These are phyloP conservation scores for Serripes groenlandicus DNA, from an alignment of 2,888 invertebrate genomes.

Conservation along the genomic window DNA sequence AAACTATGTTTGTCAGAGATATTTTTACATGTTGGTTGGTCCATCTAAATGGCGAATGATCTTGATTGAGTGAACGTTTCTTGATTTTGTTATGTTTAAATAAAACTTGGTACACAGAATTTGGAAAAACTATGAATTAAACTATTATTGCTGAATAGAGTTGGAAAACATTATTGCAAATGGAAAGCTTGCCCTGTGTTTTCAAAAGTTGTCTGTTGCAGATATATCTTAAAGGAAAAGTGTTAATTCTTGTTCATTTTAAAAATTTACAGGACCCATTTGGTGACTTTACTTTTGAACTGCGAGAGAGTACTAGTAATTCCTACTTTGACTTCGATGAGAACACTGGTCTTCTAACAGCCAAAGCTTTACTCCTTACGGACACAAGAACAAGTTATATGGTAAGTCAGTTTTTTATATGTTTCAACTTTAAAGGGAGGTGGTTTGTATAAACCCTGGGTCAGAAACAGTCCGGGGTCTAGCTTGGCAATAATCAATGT, in stretches of 20 bases:
- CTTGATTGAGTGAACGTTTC: no score
- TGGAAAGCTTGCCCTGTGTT: neutral
- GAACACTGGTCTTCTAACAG: constrained; percentile 3
- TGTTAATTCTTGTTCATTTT: neutral
- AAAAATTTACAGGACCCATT: constrained; percentile 70
- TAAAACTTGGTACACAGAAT: no score
- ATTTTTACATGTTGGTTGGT: no score
- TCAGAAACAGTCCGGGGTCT: no score
- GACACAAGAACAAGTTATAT: neutral
- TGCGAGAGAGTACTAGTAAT: constrained; percentile 65
- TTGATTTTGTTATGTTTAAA: no score
- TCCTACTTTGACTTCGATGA: constrained; percentile 73
- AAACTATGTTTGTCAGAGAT: no score
- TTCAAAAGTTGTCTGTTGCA: no score
- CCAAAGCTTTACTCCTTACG: neutral
- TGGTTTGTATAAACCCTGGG: no score
- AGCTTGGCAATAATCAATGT: no score
- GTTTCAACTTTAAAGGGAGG: neutral
- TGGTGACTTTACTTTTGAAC: constrained; percentile 68
- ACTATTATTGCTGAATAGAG: no score
- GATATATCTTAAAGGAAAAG: neutral
- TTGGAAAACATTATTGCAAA: constrained; percentile 14
- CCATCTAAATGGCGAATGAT: no score
- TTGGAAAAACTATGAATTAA: no score
- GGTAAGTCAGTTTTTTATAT: neutral